Conservation (phyloP, 2,888 invertebrate species). For the Caenorhabditis angaria region DNA sequence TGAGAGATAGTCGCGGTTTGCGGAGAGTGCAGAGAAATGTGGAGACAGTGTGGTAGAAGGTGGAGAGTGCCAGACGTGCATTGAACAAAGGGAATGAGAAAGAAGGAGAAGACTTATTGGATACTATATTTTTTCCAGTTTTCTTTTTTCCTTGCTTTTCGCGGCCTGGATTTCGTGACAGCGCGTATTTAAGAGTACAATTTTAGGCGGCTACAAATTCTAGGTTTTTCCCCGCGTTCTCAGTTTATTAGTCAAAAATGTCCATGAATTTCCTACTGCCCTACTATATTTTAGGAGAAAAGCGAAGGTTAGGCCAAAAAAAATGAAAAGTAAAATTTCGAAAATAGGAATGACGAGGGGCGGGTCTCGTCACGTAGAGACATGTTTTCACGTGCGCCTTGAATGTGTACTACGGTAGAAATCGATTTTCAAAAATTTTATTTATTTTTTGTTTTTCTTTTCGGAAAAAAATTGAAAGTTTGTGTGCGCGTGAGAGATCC, state of each 20-base stretch:
- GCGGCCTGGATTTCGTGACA: neutral
- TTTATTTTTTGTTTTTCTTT: neutral
- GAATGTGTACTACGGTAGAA: neutral
- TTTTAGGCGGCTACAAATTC: too few relatives aligned
- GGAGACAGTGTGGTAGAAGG: conserved; percentile 21
- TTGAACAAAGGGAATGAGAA: conserved; percentile 15
- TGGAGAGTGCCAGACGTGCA: conserved; percentile 18
- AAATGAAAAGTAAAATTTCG: neutral
- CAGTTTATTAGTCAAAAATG: too few relatives aligned
- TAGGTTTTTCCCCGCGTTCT: too few relatives aligned
- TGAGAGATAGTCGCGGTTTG: conserved; percentile 7
- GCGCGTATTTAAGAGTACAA: too few relatives aligned
- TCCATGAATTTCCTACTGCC: too few relatives aligned
- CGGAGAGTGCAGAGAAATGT: conserved; percentile 16
- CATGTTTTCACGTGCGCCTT: neutral
- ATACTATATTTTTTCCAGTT: neutral
- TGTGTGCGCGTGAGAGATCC: too few relatives aligned
- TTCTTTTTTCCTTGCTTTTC: neutral
- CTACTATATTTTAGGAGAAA: too few relatives aligned
- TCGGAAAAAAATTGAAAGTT: neutral
- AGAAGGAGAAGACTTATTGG: neutral
- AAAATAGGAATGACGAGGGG: neutral
- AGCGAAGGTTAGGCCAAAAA: too few relatives aligned
- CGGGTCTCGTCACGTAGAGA: neutral
- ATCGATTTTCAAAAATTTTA: neutral